Base-by-base conservation (phyloP, 2,888 invertebrate genomes). In the Deroplatys truncata region DNA sequence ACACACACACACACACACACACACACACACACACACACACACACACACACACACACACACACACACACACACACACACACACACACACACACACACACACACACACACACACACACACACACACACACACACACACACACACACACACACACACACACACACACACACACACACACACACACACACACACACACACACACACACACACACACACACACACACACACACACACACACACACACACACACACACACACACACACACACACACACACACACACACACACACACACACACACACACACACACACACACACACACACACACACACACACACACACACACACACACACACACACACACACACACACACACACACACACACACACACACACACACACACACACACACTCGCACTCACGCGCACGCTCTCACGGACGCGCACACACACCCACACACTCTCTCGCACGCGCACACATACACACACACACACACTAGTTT, bases 41-140 rank as follows among this genome's bases (percentile, higher is more conserved):
- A n/a, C n/a, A n/a, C n/a, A n/a, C n/a, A n/a, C n/a, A n/a, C n/a
- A n/a, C n/a, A n/a, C n/a, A n/a, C n/a, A n/a, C n/a, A n/a, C n/a
- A n/a, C n/a, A n/a, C n/a, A n/a, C n/a, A n/a, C 82, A 82, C 82
- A 82, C 82, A 82, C 82, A 88, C 43, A 28, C 28, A 88, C 28
- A 31, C 84, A 83, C 84, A 84, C 84, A 84, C 84, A 84, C 84
- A 84, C 84, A 84, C 84, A 84, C 84, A 84, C 84, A 84, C 84
- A 84, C 84, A 84, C 84, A 84, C 84, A 82, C 82, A 82, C 82
- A 82, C 82, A 82, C 82, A 82, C 82, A 82, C 82, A 82, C 82
- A 82, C 82, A 82, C 82, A 82, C 82, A 82, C 82, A 82, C 82
- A 82, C 82, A 82, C 82, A 82, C 82, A 82, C 82, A 82, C 82